These are phyloP conservation scores for Phodopus roborovskii DNA, from an alignment of 2,113 vertebrate genomes.

Conservation along the genomic window DNA sequence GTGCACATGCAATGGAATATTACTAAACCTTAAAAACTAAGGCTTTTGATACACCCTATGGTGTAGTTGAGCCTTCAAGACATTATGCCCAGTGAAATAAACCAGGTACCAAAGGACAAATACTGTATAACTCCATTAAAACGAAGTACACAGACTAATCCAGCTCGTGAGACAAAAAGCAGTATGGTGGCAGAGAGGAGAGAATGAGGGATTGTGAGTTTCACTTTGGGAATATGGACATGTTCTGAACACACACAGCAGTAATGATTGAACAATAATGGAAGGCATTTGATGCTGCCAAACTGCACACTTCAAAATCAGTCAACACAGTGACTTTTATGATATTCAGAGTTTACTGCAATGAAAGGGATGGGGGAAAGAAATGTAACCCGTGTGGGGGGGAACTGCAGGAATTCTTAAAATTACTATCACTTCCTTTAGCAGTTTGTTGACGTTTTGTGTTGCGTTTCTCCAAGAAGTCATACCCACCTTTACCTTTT, in stretches of 20 bases:
- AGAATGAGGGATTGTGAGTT: not conserved
- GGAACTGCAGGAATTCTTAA: not conserved
- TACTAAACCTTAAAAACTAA: not conserved
- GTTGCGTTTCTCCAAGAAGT: not conserved
- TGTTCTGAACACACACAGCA: not conserved
- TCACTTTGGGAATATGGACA: not conserved
- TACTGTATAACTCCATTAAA: not conserved
- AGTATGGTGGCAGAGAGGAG: not conserved
- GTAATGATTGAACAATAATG: not conserved
- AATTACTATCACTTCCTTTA: not conserved
- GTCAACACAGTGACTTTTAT: not conserved
- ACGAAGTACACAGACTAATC: not conserved
- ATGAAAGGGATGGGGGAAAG: not conserved
- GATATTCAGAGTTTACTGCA: not conserved
- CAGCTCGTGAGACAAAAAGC: not conserved
- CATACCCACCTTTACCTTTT: constrained; percentile 3
- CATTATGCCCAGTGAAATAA: not conserved
- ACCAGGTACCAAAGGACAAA: not conserved
- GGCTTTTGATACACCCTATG: not conserved
- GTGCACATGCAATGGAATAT: not conserved
- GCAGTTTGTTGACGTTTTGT: not conserved
- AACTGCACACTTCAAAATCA: not conserved
- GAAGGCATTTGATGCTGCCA: not conserved
- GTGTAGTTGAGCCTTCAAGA: not conserved
- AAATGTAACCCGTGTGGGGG: not conserved